phyloP scores from a whole-genome alignment of 2,888 invertebrate genomes.

The Phengaris arion region DNA sequence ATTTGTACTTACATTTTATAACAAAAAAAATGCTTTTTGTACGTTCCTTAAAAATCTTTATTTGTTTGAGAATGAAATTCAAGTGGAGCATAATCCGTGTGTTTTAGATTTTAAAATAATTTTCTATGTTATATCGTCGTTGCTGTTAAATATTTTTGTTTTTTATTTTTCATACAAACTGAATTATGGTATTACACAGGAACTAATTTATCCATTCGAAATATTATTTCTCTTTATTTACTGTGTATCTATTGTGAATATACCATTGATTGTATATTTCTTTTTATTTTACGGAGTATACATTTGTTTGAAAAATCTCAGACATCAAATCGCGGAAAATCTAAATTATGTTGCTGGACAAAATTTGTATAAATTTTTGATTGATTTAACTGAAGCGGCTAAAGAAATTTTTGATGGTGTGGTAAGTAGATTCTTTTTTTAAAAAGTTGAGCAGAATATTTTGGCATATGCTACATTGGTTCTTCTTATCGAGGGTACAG shows the following conservation, averaged over 20 bases:
- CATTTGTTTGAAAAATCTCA: slow-evolving; percentile 30
- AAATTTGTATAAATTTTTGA: slow-evolving; percentile 33
- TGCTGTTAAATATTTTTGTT: not conserved
- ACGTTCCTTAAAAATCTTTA: slow-evolving; percentile 18
- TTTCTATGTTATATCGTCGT: not conserved
- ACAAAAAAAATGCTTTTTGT: slow-evolving; percentile 3
- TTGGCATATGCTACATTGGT: no score
- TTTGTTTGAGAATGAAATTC: slow-evolving; percentile 14
- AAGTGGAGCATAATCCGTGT: not conserved
- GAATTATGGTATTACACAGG: no score
- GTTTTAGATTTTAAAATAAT: slow-evolving; percentile 11
- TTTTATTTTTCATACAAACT: not conserved
- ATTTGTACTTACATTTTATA: slow-evolving; percentile 13
- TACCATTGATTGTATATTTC: slow-evolving; percentile 31
- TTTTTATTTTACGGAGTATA: slow-evolving; percentile 31
- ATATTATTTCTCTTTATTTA: not conserved
- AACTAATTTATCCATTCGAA: not conserved
- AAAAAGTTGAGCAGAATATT: not conserved
- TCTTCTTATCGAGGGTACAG: no score
- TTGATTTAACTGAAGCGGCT: slow-evolving; percentile 28
- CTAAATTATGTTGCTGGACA: slow-evolving; percentile 13
- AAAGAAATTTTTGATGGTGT: slow-evolving; percentile 30
- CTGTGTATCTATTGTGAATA: not conserved
- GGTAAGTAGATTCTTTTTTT: slow-evolving; percentile 3
- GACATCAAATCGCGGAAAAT: not conserved